These are phyloP conservation scores for Falcaria lacertinaria DNA, from an alignment of 2,888 invertebrate species.

Conservation along the genomic window DNA sequence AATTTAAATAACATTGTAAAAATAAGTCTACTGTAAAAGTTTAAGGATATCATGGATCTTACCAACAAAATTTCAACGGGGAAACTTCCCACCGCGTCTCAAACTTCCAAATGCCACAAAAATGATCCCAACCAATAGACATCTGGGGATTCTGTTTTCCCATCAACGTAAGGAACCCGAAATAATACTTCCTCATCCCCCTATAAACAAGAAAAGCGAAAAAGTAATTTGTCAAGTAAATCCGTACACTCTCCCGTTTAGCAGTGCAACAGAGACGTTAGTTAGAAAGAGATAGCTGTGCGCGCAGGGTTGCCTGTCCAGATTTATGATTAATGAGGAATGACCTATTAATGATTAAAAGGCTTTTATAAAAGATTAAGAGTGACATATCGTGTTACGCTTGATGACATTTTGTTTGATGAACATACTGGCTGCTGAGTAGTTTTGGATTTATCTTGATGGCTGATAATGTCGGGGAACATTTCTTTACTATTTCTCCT, in stretches of 20 bases:
- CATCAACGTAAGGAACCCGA: background rate
- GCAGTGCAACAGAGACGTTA: conserved; percentile 38
- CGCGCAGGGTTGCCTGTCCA: conserved; percentile 19
- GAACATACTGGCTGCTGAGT: background rate
- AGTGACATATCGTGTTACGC: conserved; percentile 29
- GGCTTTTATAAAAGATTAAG: conserved; percentile 43
- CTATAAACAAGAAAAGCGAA: conserved; percentile 58
- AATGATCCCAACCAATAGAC: background rate
- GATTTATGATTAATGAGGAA: conserved; percentile 64
- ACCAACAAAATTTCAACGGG: background rate
- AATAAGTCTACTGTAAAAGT: too few species aligned
- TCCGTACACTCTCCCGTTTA: conserved; percentile 52
- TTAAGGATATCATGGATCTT: too few species aligned
- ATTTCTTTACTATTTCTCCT: too few species aligned
- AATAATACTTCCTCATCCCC: background rate
- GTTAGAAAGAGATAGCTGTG: conserved; percentile 20
- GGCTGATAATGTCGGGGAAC: too few species aligned
- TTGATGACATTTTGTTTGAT: background rate
- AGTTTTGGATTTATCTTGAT: background rate
- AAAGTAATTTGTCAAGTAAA: conserved; percentile 77
- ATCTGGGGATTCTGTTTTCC: background rate
- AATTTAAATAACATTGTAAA: too few species aligned
- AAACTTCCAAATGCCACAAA: background rate
- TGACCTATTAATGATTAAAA: conserved; percentile 56
- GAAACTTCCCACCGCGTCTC: background rate